phyloP scores from a whole-genome alignment of 1,140 invertebrate genomes.

The Sitobion miscanthi region DNA sequence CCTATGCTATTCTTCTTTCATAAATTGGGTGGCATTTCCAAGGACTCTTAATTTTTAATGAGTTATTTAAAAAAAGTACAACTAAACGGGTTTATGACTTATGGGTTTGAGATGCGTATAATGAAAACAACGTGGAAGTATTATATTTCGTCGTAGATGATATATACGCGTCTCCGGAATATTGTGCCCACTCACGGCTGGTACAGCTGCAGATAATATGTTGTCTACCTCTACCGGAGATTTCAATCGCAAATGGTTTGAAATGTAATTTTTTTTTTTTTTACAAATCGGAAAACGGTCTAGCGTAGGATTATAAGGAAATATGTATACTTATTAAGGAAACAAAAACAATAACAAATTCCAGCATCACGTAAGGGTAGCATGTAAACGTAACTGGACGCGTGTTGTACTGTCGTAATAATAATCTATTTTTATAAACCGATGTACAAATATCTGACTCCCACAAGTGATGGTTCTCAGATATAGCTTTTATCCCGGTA shows the following conservation, averaged over 20 bases:
- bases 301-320: not conserved
- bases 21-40: constrained; percentile 55
- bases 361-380: not conserved
- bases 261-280: not conserved
- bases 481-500: not conserved
- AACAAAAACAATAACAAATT: not conserved
- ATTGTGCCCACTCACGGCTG: constrained; percentile 8
- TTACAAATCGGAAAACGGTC: not conserved
- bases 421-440: not conserved
- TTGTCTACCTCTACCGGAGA: not conserved
- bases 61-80: constrained; percentile 40
- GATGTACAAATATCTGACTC: not conserved
- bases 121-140: constrained; percentile 45
- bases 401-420: not conserved
- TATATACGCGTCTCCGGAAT: constrained; percentile 4
- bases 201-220: not conserved
- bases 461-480: not conserved
- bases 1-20: not conserved
- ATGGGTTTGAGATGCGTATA: constrained; percentile 29
- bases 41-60: constrained; percentile 56
- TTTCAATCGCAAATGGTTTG: not conserved
- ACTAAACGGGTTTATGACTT: constrained; percentile 54
- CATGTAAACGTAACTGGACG: not conserved
- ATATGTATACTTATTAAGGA: not conserved
- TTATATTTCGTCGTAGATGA: constrained; percentile 19